Base-by-base conservation (phyloP, 2,113 vertebrate species). In the Arothron firmamentum region DNA sequence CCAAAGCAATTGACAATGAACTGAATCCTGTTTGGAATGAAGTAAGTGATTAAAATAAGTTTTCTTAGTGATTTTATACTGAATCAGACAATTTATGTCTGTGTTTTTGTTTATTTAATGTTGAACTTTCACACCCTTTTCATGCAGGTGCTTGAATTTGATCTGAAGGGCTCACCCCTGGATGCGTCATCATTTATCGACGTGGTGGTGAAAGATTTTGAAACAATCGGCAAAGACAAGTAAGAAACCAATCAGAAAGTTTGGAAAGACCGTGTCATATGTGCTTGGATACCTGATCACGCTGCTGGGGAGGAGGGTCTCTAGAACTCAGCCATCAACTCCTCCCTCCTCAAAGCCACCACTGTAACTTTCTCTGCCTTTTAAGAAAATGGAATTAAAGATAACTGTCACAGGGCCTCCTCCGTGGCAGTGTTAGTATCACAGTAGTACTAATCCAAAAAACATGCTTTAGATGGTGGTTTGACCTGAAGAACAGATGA, bases 191-290 rank as follows among this genome's bases (percentile, higher is more conserved):
- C 96, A 28, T 92, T 92, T 38, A 89, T 98, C 67, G 87, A 87
- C 1, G 87, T 97, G 67, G 67, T 92, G 54, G 94, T 98, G 75
- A 98, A 98, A 85, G 96, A 98, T 82, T 96, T 94, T 50, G 96
- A 98, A 88, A 97, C 94, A 45, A 94, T 98, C 60, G 96, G 96
- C 79, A 95, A 96, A 89, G 91, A 98, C 87, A 98, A 97, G 96
- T 98, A 94, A 52, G 95, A 49, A 3, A 45, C n/a, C 28, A 9
- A 10, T 38, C 34, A 11, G 34, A 38, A 38, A 38, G 34, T 11
- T 38, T 38, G 34, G 10, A n/a, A n/a, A 38, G 34, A 38, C 34
- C 4, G 11, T 9, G 25, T 7, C 25, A 5, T 28, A 28, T 23
- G 21, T 23, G 21, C 21, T 23, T 31, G 28, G 28, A 31, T 31